Conservation (phyloP, 2,888 invertebrate species). For the Galerucella calmariensis region DNA sequence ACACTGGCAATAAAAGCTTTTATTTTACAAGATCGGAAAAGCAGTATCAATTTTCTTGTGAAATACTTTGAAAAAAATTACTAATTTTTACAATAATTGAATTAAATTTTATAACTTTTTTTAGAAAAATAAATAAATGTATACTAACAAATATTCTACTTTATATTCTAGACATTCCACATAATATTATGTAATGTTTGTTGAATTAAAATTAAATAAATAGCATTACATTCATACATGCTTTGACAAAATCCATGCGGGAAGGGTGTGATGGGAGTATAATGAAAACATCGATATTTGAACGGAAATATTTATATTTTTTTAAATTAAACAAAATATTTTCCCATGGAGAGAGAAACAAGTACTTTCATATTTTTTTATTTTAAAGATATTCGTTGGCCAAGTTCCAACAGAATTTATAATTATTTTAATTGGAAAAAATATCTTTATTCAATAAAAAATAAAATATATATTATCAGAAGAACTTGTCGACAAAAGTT, state of each 20-base stretch:
- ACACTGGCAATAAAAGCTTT: no score
- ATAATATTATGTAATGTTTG: not conserved
- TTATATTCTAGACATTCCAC: no score
- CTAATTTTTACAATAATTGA: no score
- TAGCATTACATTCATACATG: constrained; percentile 1
- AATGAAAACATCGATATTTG: not conserved
- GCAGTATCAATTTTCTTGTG: not conserved
- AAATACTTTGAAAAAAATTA: not conserved
- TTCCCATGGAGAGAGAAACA: constrained; percentile 28
- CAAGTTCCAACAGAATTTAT: not conserved
- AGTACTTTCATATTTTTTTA: constrained; percentile 1
- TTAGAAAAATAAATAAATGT: not conserved
- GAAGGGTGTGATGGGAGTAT: not conserved
- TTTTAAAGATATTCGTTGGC: not conserved
- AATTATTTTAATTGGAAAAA: not conserved
- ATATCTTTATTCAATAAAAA: not conserved
- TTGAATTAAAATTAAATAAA: constrained; percentile 1
- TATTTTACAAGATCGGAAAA: no score
- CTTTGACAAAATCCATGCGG: not conserved
- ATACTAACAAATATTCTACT: not conserved
- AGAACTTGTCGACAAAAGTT: no score
- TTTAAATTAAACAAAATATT: not conserved
- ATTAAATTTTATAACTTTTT: not conserved
- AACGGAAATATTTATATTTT: no score
- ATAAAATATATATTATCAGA: no score